A percentile compares a stretch with the other conserved stretches of the same genome.
Evolutionary conservation across 2,888 invertebrate species (phyloP).

Genomic region (Plagiodera versicolora): DNA sequence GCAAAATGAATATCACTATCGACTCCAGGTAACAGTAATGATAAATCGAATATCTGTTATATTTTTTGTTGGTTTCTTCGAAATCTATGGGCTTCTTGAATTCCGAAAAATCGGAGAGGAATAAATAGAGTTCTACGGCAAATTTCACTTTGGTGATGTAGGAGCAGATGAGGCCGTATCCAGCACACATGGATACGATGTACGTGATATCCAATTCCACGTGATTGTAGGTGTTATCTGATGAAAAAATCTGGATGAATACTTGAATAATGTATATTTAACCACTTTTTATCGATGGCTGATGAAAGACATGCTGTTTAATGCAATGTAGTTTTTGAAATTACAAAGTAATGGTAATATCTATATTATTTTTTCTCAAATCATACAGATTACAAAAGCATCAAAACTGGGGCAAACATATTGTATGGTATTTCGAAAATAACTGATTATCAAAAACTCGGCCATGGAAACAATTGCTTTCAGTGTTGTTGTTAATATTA

Average conservation of each 20-base stretch:
- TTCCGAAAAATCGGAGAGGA: constrained; percentile 23
- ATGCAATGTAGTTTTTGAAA: no score
- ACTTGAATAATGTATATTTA: no score
- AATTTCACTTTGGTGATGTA: constrained; percentile 14
- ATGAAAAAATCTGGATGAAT: neutral
- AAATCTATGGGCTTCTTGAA: constrained; percentile 25
- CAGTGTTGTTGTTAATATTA: no score
- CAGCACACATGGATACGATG: constrained; percentile 19
- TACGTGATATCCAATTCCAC: constrained; percentile 21
- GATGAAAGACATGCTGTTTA: no score
- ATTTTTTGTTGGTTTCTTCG: constrained; percentile 21
- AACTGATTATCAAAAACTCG: no score
- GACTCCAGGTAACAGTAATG: constrained; percentile 22
- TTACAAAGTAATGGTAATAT: no score
- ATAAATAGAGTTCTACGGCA: constrained; percentile 16
- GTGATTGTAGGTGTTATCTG: constrained; percentile 19
- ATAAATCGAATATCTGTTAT: constrained; percentile 16
- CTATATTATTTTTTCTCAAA: no score
- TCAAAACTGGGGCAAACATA: no score
- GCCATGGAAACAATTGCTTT: no score
- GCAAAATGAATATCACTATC: constrained; percentile 12
- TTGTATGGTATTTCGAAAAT: no score
- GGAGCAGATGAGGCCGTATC: constrained; percentile 14
- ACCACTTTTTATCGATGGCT: no score
- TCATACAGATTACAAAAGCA: no score